A percentile compares a stretch with the other conserved stretches of the same genome.
phyloP scores from a whole-genome alignment of 2,888 invertebrate genomes.

The Rutpela maculata region DNA sequence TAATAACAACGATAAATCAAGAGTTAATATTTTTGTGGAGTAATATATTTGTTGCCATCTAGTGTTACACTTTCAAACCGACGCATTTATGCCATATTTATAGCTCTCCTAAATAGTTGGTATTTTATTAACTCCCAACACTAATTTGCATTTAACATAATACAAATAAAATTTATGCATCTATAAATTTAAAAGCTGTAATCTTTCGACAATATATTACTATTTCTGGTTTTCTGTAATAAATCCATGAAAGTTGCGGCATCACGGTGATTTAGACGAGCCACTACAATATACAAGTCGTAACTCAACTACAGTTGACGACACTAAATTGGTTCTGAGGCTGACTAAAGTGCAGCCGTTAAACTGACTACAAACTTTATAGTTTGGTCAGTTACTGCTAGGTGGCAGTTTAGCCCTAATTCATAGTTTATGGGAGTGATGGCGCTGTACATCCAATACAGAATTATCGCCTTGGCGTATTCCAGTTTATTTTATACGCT shows the following conservation, averaged over 20 bases:
- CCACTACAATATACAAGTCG: conserved; percentile 14
- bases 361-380: conserved; percentile 61
- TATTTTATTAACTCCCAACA: conserved; percentile 7
- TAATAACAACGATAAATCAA: conserved; percentile 1
- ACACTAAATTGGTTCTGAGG: conserved; percentile 59
- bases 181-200: neutral
- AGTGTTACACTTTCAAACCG: conserved; percentile 42
- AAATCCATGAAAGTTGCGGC: neutral
- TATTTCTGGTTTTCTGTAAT: conserved; percentile 2
- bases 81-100: conserved; percentile 18
- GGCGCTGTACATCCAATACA: conserved; percentile 43
- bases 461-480: neutral
- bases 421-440: conserved; percentile 47
- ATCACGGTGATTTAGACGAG: neutral
- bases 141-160: neutral
- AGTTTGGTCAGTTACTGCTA: conserved; percentile 70
- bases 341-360: conserved; percentile 59
- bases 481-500: too few species aligned
- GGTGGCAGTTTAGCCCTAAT: conserved; percentile 65
- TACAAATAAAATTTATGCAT: neutral
- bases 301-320: conserved; percentile 53
- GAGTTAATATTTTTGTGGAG: neutral
- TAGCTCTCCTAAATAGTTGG: conserved; percentile 1
- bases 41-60: conserved; percentile 47
- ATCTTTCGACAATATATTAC: neutral